Evolutionary conservation across 2,888 invertebrate species (phyloP), one percentile per base, ranked within the genome.

Genomic region (Clistopyga incitator): DNA sequence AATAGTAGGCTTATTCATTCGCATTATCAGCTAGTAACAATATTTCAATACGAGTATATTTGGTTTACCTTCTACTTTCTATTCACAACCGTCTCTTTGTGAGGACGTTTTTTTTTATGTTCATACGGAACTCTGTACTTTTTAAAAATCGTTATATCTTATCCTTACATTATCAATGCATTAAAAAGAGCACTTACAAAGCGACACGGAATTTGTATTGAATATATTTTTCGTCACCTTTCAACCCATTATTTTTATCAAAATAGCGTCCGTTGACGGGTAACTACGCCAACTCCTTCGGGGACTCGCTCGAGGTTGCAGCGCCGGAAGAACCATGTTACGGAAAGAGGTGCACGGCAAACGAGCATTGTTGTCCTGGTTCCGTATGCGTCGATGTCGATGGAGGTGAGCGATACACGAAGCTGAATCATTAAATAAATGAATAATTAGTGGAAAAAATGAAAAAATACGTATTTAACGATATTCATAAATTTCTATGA

Each of bases 301-400:
- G 93, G 50, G 94, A 94, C n/a, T 94, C 94, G 52, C 92, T 94
- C 81, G 94, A 95, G 76, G 94, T 93, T 83, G 90, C 89, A 2
- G 94, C 94, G 70, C 92, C 91, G 8, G 96, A 96, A 38, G 96
- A 96, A 64, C 96, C 97, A 29, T 98, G 98, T 93, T 97, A 97
- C 91, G 96, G 96, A 86, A 95, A 95, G 71, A 95, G 95, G 23
- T 98, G 98, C 90, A 95, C 95, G 3, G 95, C 96, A 84, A 97
- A 97, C 90, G 97, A 97, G 20, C 96, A 97, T 91, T 98, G 98
- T 93, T 98, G 98, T 93, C 96, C 97, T 0, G 97, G 96, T 13
- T 95, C 96, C 15, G 95, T 97, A 79, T 98, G 98, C 92, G 95
- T 96, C 47, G 94, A 95, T 89, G 94, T 95, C 59, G 95, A 95